Percentiles rank a stretch among this genome's conserved stretches.
Conservation (phyloP, 2,888 invertebrate genomes). For the Polia nebulosa region DNA sequence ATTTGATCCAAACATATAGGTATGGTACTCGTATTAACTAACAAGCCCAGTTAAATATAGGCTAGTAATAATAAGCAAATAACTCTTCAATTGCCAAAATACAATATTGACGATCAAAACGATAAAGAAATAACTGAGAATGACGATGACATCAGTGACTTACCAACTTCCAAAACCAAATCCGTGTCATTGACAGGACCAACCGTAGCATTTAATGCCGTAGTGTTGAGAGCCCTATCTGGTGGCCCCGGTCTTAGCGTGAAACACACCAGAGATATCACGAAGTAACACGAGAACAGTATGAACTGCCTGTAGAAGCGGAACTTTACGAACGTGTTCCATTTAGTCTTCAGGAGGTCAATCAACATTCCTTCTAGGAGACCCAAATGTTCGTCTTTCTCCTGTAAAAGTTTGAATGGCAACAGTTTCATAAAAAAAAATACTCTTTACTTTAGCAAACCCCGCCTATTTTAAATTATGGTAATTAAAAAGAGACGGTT, state of each 20-base stretch:
- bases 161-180: conserved; percentile 77
- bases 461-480: not conserved
- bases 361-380: conserved; percentile 98
- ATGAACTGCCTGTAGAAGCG: conserved; percentile 98
- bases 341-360: conserved; percentile 98
- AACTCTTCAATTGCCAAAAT: too few relatives aligned
- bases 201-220: conserved; percentile 80
- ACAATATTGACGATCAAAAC: too few relatives aligned
- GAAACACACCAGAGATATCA: conserved; percentile 97
- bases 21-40: too few relatives aligned
- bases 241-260: conserved; percentile 97
- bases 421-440: too few relatives aligned
- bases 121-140: too few relatives aligned
- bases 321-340: conserved; percentile 99
- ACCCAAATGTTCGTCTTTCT: conserved; percentile 98
- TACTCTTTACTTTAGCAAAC: not conserved
- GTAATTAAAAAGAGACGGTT: too few relatives aligned
- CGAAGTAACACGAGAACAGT: conserved; percentile 97
- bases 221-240: conserved; percentile 80
- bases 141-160: conserved; percentile 49
- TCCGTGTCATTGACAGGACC: conserved; percentile 81
- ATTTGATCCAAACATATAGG: too few relatives aligned
- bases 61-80: too few relatives aligned
- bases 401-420: conserved; percentile 91
- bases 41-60: too few relatives aligned